Evolutionary conservation across 1,140 invertebrate genomes (phyloP), one percentile per base, ranked within the genome.

Genomic region (Drosophila seguyi): DNA sequence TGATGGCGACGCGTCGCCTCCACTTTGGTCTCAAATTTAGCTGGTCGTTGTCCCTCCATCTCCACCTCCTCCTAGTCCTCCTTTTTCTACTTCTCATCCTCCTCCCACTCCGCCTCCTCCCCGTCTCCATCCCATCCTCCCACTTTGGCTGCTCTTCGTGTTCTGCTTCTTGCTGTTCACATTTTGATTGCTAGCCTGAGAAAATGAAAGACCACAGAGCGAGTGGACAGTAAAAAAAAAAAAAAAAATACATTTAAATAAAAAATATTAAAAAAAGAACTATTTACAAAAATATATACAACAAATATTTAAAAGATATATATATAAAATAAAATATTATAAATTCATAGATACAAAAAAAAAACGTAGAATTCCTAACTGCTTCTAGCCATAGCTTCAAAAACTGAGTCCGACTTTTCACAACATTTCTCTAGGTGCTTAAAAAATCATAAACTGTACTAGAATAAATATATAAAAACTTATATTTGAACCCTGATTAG

Each of bases 1-100:
- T 62, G 76, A 79, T 66, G 75, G 59, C 55, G 76, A 72, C 53
- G 78, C 77, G 67, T 69, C 81, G 61, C 66, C 81, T 76, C 44
- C 81, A 86, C 79, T 87, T 86, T 82, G 83, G 83, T 62, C 75
- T 82, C 69, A 86, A 86, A 82, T 79, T 79, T 86, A 72, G 66
- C 63, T 66, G 60, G 48, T 58, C 67, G 44, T 52, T 75, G 72
- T 69, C 81, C 57, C 67, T 56, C 20, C 34, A 34, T 18, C 55
- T 22, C 22, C 18, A 4, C 29, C 39, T 20, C 50, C 31, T 4
- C 14, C 31, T 36, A 4, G 22, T 3, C n/a, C 25, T 47, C 13
- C 7, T 22, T 31, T 36, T 45, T 3, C n/a, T 11, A 4, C 48
- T 14, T 2, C 6, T 4, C 7, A 10, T 14, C n/a, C 8, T 11